Evolutionary conservation across 2,888 invertebrate species (phyloP).

Genomic region (Galerucella nymphaeae): DNA sequence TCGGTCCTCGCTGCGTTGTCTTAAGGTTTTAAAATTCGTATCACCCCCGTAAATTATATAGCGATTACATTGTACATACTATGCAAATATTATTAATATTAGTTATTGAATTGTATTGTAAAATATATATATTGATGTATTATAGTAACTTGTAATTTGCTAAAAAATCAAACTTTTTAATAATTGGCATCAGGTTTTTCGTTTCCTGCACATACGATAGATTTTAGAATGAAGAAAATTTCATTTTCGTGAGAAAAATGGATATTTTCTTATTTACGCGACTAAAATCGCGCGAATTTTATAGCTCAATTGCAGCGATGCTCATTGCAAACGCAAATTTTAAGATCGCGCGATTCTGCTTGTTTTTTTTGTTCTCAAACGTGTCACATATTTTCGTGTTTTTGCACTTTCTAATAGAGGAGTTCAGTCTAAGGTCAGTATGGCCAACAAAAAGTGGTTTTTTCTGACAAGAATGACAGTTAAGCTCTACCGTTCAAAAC

Average conservation of each 20-base stretch:
- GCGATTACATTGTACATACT: slow-evolving; percentile 31
- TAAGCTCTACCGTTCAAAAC: too few species aligned
- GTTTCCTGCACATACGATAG: slow-evolving; percentile 18
- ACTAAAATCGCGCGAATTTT: not conserved
- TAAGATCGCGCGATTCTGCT: not conserved
- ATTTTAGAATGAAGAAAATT: not conserved
- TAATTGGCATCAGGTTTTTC: slow-evolving; percentile 20
- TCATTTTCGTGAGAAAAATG: too few species aligned
- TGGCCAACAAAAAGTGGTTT: too few species aligned
- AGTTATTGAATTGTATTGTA: slow-evolving; percentile 32
- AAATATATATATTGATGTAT: slow-evolving; percentile 32
- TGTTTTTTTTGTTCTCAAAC: not conserved
- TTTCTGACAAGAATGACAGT: too few species aligned
- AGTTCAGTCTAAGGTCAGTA: too few species aligned
- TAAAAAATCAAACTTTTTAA: slow-evolving; percentile 29
- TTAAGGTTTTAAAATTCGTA: not conserved
- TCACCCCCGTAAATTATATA: slow-evolving; percentile 18
- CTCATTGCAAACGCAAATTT: too few species aligned
- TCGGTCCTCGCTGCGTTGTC: not conserved
- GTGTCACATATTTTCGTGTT: not conserved
- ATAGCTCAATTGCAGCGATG: too few species aligned
- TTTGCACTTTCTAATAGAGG: too few species aligned
- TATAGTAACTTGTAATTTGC: slow-evolving; percentile 27
- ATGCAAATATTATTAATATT: slow-evolving; percentile 28
- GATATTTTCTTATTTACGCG: not conserved